A percentile compares a stretch with the other conserved stretches of the same genome.
Conservation (phyloP, 2,113 vertebrate species). For the Hypocryptadius cinnamomeus region DNA sequence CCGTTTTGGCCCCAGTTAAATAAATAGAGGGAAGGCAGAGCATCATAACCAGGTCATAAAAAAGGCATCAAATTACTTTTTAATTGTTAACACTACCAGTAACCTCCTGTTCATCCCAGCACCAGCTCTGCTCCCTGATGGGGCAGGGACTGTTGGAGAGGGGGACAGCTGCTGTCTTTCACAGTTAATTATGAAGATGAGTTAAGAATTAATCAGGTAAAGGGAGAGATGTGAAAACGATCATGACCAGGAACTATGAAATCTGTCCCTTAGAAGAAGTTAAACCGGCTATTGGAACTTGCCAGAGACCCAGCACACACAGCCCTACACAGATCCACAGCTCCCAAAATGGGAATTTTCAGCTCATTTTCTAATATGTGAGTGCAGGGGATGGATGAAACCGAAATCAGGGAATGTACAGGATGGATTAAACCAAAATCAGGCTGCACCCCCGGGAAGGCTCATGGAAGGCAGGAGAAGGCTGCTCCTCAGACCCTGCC, state of each 20-base stretch:
- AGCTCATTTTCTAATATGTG: neutral
- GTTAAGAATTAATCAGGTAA: neutral
- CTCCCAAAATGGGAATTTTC: neutral
- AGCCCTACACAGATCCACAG: neutral
- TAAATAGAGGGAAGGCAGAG: neutral
- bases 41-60: slow-evolving; percentile 1
- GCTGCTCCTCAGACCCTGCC: neutral
- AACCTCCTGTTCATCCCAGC: neutral
- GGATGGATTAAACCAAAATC: neutral
- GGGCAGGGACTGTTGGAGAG: neutral
- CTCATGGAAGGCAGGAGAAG: neutral
- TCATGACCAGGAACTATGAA: neutral
- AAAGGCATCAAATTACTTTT: neutral
- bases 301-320: neutral
- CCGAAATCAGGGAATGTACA: neutral
- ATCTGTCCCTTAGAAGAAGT: neutral
- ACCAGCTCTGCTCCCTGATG: neutral
- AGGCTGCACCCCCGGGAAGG: neutral
- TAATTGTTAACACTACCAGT: neutral
- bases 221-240: neutral
- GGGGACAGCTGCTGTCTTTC: neutral
- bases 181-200: neutral
- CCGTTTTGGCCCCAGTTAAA: neutral
- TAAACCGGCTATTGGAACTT: neutral
- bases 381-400: neutral